Conservation (phyloP, 1,140 invertebrate genomes). For the Drepana arcuata region DNA sequence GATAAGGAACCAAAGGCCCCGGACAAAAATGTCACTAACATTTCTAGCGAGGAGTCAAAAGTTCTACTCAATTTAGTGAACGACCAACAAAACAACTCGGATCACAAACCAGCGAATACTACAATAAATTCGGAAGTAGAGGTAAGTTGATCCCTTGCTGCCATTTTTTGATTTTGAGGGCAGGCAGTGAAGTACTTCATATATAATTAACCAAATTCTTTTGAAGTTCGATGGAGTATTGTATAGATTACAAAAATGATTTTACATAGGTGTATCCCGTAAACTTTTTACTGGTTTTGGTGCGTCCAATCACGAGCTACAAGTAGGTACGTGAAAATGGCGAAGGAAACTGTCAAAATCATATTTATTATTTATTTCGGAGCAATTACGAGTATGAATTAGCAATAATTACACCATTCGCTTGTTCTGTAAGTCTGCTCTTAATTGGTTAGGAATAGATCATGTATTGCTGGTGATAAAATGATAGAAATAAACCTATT, state of each 20-base stretch:
- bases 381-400: conserved; percentile 17
- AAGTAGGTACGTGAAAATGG: conserved; percentile 38
- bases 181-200: conserved; percentile 6
- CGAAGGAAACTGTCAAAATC: conserved; percentile 48
- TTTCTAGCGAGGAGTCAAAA: conserved; percentile 52
- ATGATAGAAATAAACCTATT: too few relatives aligned
- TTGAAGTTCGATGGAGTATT: too few relatives aligned
- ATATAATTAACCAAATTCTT: too few relatives aligned
- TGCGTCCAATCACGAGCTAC: too few relatives aligned
- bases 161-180: conserved; percentile 29
- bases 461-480: too few relatives aligned
- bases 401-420: too few relatives aligned
- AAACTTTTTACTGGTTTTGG: too few relatives aligned
- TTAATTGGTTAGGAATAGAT: too few relatives aligned
- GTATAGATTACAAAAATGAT: too few relatives aligned
- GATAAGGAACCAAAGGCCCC: conserved; percentile 79
- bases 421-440: too few relatives aligned
- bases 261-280: too few relatives aligned
- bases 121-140: conserved; percentile 38
- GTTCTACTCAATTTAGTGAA: conserved; percentile 40
- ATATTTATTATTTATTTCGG: conserved; percentile 15
- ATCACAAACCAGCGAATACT: conserved; percentile 36
- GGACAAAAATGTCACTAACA: conserved; percentile 73
- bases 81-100: conserved; percentile 47
- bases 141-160: conserved; percentile 48